Conservation (phyloP, 2,888 invertebrate genomes). For the Synanthedon andrenaeformis region DNA sequence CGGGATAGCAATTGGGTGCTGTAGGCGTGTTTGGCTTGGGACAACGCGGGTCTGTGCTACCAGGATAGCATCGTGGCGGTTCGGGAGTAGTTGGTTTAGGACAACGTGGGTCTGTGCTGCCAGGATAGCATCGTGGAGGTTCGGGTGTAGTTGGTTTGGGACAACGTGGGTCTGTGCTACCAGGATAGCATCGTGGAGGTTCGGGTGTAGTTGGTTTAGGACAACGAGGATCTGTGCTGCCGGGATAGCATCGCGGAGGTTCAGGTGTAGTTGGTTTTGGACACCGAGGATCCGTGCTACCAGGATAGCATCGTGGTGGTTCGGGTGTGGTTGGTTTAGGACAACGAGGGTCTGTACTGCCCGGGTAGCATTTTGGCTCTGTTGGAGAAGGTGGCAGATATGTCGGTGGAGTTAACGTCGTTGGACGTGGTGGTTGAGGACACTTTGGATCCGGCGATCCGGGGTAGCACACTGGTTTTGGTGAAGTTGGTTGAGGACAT, state of each 20-base stretch:
- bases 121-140: slow-evolving; percentile 15
- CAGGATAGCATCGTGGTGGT: slow-evolving; percentile 25
- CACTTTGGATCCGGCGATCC: slow-evolving; percentile 24
- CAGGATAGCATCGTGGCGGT: too few relatives aligned
- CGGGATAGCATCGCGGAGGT: slow-evolving; percentile 25
- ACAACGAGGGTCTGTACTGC: slow-evolving; percentile 24
- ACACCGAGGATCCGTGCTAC: slow-evolving; percentile 24
- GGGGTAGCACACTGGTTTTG: slow-evolving; percentile 16
- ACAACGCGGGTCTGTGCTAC: too few relatives aligned
- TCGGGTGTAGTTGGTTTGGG: slow-evolving; percentile 8
- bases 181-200: slow-evolving; percentile 19
- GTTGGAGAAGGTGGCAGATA: slow-evolving; percentile 6
- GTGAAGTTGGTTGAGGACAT: slow-evolving; percentile 22
- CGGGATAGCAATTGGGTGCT: too few relatives aligned
- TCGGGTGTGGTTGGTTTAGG: slow-evolving; percentile 17
- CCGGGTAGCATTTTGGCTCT: slow-evolving; percentile 24
- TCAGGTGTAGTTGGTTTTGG: slow-evolving; percentile 18
- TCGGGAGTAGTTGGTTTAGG: too few relatives aligned
- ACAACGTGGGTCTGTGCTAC: slow-evolving; percentile 14
- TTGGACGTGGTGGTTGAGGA: slow-evolving; percentile 19
- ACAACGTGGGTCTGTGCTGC: too few relatives aligned
- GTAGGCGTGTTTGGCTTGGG: too few relatives aligned
- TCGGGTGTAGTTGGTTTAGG: slow-evolving; percentile 22
- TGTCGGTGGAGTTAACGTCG: slow-evolving; percentile 7
- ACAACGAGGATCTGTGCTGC: slow-evolving; percentile 28